Evolutionary conservation across 2,888 invertebrate genomes (phyloP).

Genomic region (Dryococelus australis): DNA sequence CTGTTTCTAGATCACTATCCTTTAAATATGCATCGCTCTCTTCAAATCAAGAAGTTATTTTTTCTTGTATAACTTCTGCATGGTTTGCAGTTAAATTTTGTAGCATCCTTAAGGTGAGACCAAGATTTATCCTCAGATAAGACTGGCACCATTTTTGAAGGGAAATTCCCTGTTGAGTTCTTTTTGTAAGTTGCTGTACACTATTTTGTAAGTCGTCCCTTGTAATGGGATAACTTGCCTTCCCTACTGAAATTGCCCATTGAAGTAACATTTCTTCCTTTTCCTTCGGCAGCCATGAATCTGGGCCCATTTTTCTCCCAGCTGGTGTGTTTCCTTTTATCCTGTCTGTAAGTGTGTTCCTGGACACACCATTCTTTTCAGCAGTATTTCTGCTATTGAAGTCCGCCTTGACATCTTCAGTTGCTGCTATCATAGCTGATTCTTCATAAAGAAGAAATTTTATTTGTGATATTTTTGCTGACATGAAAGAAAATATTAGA

Average conservation of each 20-base stretch:
- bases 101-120: constrained; percentile 49
- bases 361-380: not conserved
- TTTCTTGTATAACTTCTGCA: constrained; percentile 51
- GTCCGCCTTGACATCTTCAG: not conserved
- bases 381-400: not conserved
- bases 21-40: not conserved
- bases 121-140: constrained; percentile 53
- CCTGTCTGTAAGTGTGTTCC: not conserved
- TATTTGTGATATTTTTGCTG: not conserved
- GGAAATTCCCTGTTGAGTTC: constrained; percentile 23
- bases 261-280: not conserved
- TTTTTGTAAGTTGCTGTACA: constrained; percentile 22
- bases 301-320: not conserved
- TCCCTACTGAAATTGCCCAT: constrained; percentile 13
- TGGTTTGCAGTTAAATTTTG: constrained; percentile 51
- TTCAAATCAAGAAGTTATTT: constrained; percentile 27
- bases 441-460: constrained; percentile 11
- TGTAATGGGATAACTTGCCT: constrained; percentile 23
- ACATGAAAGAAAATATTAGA: not conserved
- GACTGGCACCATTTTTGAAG: constrained; percentile 52
- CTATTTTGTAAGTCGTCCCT: not conserved
- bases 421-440: not conserved
- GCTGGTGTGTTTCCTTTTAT: constrained; percentile 22
- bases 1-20: constrained; percentile 46
- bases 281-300: constrained; percentile 5